Conservation (phyloP, 2,797 vertebrate species). For the Knipowitschia caucasica region DNA sequence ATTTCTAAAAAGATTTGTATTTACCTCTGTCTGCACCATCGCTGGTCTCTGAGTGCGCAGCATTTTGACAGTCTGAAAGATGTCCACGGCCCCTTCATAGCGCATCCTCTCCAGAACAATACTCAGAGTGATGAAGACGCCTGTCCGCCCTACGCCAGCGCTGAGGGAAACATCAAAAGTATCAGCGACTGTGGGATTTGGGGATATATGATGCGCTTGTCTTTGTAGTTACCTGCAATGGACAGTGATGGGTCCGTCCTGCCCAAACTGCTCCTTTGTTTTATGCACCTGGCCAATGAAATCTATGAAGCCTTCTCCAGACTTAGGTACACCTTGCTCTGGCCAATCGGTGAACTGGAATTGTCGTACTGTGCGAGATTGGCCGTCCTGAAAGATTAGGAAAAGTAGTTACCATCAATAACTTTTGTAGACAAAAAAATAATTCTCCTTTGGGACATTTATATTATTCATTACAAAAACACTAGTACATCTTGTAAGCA, state of each 20-base stretch:
- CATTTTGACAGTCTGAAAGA: conserved; percentile 99
- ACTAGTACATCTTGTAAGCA: neutral
- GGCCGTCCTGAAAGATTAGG: conserved; percentile 81
- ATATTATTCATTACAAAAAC: neutral
- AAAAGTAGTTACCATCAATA: too few species aligned
- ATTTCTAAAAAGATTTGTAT: too few species aligned
- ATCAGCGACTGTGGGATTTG: neutral
- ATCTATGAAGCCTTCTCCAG: conserved; percentile 96
- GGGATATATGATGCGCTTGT: neutral
- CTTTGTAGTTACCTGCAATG: conserved; percentile 88
- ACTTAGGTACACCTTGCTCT: conserved; percentile 96
- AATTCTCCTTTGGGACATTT: neutral
- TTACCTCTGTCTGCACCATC: conserved; percentile 98
- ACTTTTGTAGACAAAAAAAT: too few species aligned
- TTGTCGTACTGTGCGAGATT: conserved; percentile 95
- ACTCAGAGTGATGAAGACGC: conserved; percentile 96
- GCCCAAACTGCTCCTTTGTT: conserved; percentile 99
- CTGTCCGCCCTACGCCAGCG: conserved; percentile 93
- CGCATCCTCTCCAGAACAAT: conserved; percentile 98
- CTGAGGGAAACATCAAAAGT: conserved; percentile 57
- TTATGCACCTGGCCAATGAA: conserved; percentile 98
- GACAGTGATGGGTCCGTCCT: conserved; percentile 95
- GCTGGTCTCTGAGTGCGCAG: conserved; percentile 95
- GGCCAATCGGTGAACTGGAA: conserved; percentile 99
- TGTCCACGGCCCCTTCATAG: conserved; percentile 96